Conservation (phyloP, 2,888 invertebrate genomes). For the Zootermopsis nevadensis region DNA sequence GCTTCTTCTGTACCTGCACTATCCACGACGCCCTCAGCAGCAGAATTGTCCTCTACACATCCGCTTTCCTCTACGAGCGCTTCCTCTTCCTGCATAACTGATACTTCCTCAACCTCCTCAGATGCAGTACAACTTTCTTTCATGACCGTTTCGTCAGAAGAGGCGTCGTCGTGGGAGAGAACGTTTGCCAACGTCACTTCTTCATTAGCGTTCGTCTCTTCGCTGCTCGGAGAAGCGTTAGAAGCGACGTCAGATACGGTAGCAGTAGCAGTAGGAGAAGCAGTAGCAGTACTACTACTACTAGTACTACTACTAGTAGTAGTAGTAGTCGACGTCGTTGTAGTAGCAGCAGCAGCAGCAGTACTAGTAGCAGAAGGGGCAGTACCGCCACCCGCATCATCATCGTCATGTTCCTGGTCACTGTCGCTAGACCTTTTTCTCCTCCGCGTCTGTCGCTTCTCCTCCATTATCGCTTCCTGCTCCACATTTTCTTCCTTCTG, state of each 20-base stretch:
- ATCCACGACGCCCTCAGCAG: neutral
- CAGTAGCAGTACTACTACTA: no score
- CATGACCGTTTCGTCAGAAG: neutral
- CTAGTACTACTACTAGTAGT: no score
- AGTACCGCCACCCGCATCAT: neutral
- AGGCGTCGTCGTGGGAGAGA: neutral
- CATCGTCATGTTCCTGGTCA: neutral
- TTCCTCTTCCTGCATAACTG: conserved; percentile 5
- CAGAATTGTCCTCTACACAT: neutral
- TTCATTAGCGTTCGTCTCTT: neutral
- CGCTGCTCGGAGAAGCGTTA: neutral
- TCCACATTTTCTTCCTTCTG: neutral
- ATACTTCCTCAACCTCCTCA: neutral
- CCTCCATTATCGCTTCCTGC: neutral
- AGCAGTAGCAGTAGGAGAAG: neutral
- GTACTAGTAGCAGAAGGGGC: neutral
- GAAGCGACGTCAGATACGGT: neutral
- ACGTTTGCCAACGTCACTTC: neutral
- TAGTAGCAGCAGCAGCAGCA: neutral
- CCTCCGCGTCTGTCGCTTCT: neutral
- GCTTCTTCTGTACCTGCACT: neutral
- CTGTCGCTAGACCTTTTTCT: conserved; percentile 3
- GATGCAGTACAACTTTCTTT: neutral
- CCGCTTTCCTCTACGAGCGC: neutral
- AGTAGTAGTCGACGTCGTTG: no score